Base-by-base conservation (phyloP, 1,140 invertebrate species). In the Sweltsa coloradensis region DNA sequence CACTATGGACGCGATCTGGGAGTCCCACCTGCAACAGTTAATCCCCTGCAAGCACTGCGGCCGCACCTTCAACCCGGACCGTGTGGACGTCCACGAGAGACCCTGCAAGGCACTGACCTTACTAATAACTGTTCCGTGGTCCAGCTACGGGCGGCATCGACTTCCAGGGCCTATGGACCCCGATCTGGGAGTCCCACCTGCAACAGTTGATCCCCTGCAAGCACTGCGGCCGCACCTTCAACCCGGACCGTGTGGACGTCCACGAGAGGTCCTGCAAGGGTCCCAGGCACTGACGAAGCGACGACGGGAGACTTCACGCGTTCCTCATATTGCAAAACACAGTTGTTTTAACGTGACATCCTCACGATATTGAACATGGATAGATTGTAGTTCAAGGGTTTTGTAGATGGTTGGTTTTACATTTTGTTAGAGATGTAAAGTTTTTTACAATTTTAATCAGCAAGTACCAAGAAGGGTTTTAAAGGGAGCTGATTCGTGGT, bases 131-230 rank as follows among this genome's bases (percentile, higher is more conserved):
- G n/a, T n/a, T n/a, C n/a, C n/a, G n/a, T n/a, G n/a, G n/a, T 62
- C 5, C 60, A 65, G 67, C 49, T 18, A 59, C 59, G 19, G 69
- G 69, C n/a, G 55, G 64, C 34, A 56, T 75, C n/a, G 69, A 77
- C 57, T 58, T 60, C 34, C 62, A 66, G 21, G 72, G 69, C 0
- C 71, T 66, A 3, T 66, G 59, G 41, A 73, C 78, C 31, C 69
- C 66, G 11, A 69, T 67, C 5, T 81, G 77, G 76, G 66, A 75
- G 54, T 62, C 61, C 24, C 73, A 77, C 50, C 51, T 75, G 16
- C 62, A 59, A 31, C 69, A 74, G 50, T 55, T 78, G 24, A 60
- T 74, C 24, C 60, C 64, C 4, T 78, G 75, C 57, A 57, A 62
- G 49, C 66, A 65, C 34, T 78, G 75, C 58, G 67, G 67, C 1